Evolutionary conservation across 2,797 vertebrate genomes (phyloP).

Genomic region (Anomalospiza imberbis): DNA sequence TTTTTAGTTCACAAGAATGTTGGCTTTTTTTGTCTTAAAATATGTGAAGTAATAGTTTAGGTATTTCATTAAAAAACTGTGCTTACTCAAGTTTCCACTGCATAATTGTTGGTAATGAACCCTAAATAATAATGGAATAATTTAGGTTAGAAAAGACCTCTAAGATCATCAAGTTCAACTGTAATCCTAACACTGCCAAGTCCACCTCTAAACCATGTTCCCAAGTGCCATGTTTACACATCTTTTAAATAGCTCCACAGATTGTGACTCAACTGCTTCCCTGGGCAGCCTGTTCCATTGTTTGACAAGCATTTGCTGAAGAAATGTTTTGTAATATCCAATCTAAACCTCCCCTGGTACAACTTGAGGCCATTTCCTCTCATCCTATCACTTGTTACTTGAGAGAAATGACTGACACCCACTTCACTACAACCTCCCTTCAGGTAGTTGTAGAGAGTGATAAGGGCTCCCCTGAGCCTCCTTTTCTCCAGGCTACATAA

Average conservation of each 20-base stretch:
- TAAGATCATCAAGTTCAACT: background rate
- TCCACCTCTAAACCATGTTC: background rate
- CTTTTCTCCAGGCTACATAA: background rate
- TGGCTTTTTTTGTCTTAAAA: background rate
- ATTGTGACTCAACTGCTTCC: background rate
- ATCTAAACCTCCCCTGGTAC: background rate
- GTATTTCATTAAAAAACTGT: background rate
- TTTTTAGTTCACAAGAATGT: background rate
- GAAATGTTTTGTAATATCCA: background rate
- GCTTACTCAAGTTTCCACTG: background rate
- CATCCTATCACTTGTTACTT: too few species aligned
- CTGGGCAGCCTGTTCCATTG: background rate
- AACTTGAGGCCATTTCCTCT: background rate
- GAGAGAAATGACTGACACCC: too few species aligned
- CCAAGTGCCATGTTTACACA: background rate
- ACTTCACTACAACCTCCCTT: too few species aligned
- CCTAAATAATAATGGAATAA: background rate
- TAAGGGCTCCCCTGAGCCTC: background rate
- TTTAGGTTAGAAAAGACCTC: background rate
- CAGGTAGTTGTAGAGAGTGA: too few species aligned
- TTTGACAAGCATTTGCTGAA: background rate
- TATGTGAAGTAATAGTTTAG: background rate
- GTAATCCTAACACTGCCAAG: background rate
- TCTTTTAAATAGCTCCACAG: background rate
- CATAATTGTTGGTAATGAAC: background rate